phyloP scores from a whole-genome alignment of 2,113 vertebrate genomes.

The Xenus cinereus region DNA sequence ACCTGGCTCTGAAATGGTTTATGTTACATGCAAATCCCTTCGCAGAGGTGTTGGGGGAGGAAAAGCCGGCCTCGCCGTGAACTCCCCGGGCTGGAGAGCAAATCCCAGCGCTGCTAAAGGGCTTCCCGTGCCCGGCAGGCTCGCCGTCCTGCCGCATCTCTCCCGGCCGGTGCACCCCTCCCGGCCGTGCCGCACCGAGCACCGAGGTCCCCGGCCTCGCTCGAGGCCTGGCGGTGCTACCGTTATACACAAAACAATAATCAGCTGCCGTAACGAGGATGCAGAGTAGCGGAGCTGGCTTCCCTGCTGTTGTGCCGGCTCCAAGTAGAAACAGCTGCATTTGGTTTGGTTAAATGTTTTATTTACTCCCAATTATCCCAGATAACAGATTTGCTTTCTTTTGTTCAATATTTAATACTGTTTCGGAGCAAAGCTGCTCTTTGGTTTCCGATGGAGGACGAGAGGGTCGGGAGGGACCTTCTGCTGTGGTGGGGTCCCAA shows the following conservation, averaged over 20 bases:
- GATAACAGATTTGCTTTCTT: slow-evolving; percentile 53
- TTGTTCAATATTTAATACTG: slow-evolving; percentile 52
- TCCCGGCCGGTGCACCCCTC: neutral
- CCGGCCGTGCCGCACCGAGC: neutral
- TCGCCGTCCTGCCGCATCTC: accelerated
- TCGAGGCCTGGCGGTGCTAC: slow-evolving; percentile 12
- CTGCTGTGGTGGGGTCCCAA: neutral
- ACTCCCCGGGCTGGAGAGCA: slow-evolving; percentile 42
- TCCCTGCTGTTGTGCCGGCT: slow-evolving; percentile 62
- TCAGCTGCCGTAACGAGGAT: slow-evolving; percentile 58
- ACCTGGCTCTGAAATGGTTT: slow-evolving; percentile 59
- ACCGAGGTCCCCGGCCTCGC: neutral
- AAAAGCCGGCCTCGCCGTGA: slow-evolving; percentile 40
- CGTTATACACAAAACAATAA: slow-evolving; percentile 60
- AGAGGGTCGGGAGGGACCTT: neutral
- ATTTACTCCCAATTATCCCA: slow-evolving; percentile 64
- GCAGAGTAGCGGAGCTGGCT: slow-evolving; percentile 63
- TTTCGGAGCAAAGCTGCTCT: neutral
- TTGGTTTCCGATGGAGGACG: neutral
- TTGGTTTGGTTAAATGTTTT: slow-evolving; percentile 68
- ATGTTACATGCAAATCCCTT: slow-evolving; percentile 55
- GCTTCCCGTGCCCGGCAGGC: neutral
- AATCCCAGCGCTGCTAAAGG: neutral
- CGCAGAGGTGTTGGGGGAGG: slow-evolving; percentile 47
- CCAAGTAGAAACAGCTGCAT: slow-evolving; percentile 66